phyloP scores from a whole-genome alignment of 2,888 invertebrate species.

The Hirtodrosophila alboralis region DNA sequence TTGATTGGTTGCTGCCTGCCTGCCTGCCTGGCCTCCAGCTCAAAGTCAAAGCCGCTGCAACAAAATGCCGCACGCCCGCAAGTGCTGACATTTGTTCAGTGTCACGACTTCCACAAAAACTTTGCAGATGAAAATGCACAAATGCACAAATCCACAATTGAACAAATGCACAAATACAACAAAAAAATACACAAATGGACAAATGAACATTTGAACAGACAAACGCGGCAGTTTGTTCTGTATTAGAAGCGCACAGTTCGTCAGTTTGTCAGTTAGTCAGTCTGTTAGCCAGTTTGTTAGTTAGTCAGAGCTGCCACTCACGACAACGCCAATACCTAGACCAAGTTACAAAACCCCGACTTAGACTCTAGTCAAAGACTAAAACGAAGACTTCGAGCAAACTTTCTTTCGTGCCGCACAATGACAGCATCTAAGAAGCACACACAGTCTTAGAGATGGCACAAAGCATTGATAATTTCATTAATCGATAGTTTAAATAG shows the following conservation, averaged over 20 bases:
- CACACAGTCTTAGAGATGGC: constrained; percentile 3
- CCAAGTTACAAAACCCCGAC: no score
- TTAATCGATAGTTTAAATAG: no score
- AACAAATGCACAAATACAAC: constrained; percentile 9
- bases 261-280: constrained; percentile 30
- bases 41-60: constrained; percentile 69
- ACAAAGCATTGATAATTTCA: no score
- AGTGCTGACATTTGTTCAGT: constrained; percentile 78
- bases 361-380: not conserved
- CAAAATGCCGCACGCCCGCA: constrained; percentile 67
- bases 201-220: constrained; percentile 6
- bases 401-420: constrained; percentile 68
- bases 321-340: constrained; percentile 43
- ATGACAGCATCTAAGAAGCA: constrained; percentile 61
- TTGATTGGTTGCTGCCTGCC: constrained; percentile 67
- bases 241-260: constrained; percentile 40
- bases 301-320: constrained; percentile 61
- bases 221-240: constrained; percentile 53
- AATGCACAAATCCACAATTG: constrained; percentile 4
- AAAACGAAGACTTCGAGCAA: constrained; percentile 9
- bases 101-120: constrained; percentile 65
- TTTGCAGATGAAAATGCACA: constrained; percentile 27
- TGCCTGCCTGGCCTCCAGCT: constrained; percentile 47
- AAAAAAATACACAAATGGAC: constrained; percentile 5
- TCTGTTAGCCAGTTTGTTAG: constrained; percentile 36